phyloP scores from a whole-genome alignment of 2,888 invertebrate genomes.

The Oxystoma pomonae region DNA sequence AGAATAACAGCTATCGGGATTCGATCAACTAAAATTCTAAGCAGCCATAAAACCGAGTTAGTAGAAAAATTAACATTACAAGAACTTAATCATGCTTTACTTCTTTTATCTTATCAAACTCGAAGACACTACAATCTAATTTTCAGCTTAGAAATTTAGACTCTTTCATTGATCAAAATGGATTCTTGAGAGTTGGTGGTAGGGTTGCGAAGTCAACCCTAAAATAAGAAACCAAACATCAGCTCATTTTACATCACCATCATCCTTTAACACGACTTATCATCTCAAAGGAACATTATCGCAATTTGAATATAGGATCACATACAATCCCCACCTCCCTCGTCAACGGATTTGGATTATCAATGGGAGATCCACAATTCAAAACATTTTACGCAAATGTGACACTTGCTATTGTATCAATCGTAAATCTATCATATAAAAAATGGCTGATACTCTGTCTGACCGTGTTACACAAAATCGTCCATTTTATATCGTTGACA shows the following conservation, averaged over 20 bases:
- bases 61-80: not conserved
- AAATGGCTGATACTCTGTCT: too few relatives aligned
- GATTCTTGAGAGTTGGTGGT: slow-evolving; percentile 16
- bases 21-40: not conserved
- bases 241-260: slow-evolving; percentile 11
- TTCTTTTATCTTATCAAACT: slow-evolving; percentile 5
- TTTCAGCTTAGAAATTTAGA: slow-evolving; percentile 6
- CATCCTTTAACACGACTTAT: slow-evolving; percentile 18
- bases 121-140: not conserved
- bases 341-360: slow-evolving; percentile 17
- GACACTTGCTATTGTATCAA: slow-evolving; percentile 14
- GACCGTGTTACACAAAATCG: too few relatives aligned
- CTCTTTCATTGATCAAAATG: slow-evolving; percentile 10
- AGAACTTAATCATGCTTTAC: slow-evolving; percentile 8
- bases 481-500: too few relatives aligned
- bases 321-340: slow-evolving; percentile 11
- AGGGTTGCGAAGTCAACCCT: slow-evolving; percentile 6
- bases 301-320: slow-evolving; percentile 18
- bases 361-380: slow-evolving; percentile 8
- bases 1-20: not conserved
- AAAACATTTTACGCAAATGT: slow-evolving; percentile 12
- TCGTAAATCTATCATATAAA: slow-evolving; percentile 1
- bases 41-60: not conserved
- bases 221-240: slow-evolving; percentile 11
- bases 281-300: slow-evolving; percentile 13